phyloP scores from a whole-genome alignment of 2,888 invertebrate genomes.

The Mythimna impura region DNA sequence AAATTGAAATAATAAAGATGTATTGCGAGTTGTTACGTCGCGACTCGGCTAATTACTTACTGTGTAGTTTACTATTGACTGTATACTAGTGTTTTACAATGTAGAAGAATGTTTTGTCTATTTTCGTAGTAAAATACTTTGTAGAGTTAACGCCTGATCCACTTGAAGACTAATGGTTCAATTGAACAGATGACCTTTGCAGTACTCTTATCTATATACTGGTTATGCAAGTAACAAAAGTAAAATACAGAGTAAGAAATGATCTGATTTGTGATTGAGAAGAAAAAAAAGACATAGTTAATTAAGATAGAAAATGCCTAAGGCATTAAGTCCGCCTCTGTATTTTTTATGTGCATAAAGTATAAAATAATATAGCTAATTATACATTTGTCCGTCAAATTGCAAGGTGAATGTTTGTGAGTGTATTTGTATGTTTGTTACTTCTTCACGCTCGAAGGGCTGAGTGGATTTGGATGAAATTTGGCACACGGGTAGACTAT shows the following conservation, averaged over 20 bases:
- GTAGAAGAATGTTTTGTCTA: background rate
- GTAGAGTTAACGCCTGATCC: background rate
- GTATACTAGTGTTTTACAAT: constrained; percentile 2
- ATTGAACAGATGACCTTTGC: background rate
- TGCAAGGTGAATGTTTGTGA: background rate
- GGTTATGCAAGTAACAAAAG: background rate
- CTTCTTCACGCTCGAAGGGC: no score
- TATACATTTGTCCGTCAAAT: background rate
- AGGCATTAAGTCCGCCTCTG: no score
- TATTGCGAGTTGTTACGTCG: constrained; percentile 29
- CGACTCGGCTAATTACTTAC: constrained; percentile 31
- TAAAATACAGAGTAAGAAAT: background rate
- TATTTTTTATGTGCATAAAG: no score
- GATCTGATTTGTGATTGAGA: background rate
- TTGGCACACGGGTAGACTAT: no score
- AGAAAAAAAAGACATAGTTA: background rate
- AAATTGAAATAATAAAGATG: constrained; percentile 43
- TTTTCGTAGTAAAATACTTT: background rate
- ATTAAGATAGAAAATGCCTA: no score
- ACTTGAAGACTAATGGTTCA: background rate
- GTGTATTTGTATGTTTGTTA: no score
- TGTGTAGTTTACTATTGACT: constrained; percentile 18
- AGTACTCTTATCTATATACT: background rate
- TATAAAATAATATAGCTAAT: no score
- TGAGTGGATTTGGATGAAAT: no score